phyloP scores from a whole-genome alignment of 2,888 invertebrate species.

The Chalcosyrphus nemorum region DNA sequence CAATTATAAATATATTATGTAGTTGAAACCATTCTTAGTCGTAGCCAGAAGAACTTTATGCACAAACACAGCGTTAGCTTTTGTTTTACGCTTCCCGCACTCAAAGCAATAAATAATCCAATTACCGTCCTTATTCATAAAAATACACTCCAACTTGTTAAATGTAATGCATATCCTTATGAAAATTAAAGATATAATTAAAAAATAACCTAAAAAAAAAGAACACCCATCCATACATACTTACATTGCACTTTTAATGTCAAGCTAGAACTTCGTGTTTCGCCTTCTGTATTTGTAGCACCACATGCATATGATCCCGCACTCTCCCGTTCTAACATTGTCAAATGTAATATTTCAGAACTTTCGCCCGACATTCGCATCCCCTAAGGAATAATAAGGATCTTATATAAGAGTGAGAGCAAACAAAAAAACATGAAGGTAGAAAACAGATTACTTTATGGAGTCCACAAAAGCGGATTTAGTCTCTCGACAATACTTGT shows the following conservation, averaged over 20 bases:
- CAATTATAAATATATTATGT: too few species aligned
- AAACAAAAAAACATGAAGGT: not conserved
- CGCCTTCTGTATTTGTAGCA: constrained; percentile 91
- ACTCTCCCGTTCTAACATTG: constrained; percentile 87
- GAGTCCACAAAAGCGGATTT: not conserved
- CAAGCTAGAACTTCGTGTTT: constrained; percentile 89
- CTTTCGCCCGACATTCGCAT: constrained; percentile 83
- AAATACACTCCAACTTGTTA: too few species aligned
- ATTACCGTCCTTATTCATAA: too few species aligned
- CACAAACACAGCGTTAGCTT: too few species aligned
- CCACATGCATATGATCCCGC: constrained; percentile 91
- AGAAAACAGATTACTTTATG: constrained; percentile 9
- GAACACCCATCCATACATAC: constrained; percentile 79
- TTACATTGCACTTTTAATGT: constrained; percentile 90
- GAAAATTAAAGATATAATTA: not conserved
- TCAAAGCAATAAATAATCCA: too few species aligned
- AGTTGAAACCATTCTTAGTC: too few species aligned
- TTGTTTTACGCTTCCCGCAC: too few species aligned
- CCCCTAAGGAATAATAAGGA: constrained; percentile 76
- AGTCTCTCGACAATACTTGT: not conserved
- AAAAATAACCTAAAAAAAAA: too few species aligned
- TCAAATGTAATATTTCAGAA: constrained; percentile 85
- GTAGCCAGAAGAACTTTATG: too few species aligned
- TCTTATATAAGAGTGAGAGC: not conserved
- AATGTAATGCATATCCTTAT: not conserved